Evolutionary conservation across 1,140 invertebrate genomes (phyloP).

Genomic region (Bombus ignitus): DNA sequence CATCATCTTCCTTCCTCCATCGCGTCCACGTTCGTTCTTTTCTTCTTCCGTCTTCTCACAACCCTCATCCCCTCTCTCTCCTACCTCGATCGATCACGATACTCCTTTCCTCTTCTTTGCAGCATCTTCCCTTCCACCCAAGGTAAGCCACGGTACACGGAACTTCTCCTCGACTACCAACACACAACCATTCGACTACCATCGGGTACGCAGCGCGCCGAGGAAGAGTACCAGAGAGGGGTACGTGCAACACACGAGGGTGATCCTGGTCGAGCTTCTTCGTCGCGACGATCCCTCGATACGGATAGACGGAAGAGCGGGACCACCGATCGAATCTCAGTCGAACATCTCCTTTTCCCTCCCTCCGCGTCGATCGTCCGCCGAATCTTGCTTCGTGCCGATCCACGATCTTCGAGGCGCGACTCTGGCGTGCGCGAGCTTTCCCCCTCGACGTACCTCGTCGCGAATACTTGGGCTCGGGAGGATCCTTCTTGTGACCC

Average conservation of each 20-base stretch:
- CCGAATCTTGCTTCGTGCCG: slow-evolving; percentile 17
- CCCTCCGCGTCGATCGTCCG: not conserved
- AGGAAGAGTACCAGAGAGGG: not conserved
- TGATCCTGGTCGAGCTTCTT: slow-evolving; percentile 26
- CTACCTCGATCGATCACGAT: slow-evolving; percentile 27
- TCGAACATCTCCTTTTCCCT: slow-evolving; percentile 49
- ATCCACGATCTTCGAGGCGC: slow-evolving; percentile 16
- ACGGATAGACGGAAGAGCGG: slow-evolving; percentile 14
- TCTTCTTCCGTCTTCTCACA: slow-evolving; percentile 57
- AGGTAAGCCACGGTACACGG: slow-evolving; percentile 54
- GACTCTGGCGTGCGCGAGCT: slow-evolving; percentile 54
- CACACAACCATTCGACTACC: slow-evolving; percentile 55
- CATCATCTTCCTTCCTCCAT: slow-evolving; percentile 8
- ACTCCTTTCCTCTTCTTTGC: slow-evolving; percentile 21
- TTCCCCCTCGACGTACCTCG: slow-evolving; percentile 42
- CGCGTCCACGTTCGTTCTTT: not conserved
- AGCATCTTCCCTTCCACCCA: slow-evolving; percentile 30
- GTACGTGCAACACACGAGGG: not conserved
- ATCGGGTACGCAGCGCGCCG: slow-evolving; percentile 30
- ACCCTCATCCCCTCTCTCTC: slow-evolving; percentile 24
- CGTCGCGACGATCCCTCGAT: slow-evolving; percentile 16
- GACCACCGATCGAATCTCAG: slow-evolving; percentile 60
- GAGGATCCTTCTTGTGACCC: slow-evolving; percentile 54
- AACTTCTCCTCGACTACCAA: slow-evolving; percentile 60
- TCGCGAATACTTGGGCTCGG: slow-evolving; percentile 27